Evolutionary conservation across 2,113 vertebrate genomes (phyloP).

Genomic region (Menidia beryllina): DNA sequence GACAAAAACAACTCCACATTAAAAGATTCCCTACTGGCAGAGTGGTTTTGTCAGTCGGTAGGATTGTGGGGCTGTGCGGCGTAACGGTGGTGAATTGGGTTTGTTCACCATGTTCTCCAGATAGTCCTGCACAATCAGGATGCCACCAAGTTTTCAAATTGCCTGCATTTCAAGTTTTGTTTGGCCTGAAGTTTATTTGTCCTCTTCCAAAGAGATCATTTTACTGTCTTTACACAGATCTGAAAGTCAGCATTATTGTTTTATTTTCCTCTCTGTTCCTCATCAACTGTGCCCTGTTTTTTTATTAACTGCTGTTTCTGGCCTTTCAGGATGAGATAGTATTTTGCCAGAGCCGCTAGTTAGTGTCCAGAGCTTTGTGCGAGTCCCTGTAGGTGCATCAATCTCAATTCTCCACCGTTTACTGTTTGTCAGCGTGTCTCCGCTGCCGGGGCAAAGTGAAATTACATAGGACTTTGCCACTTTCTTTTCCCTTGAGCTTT

Average conservation of each 20-base stretch:
- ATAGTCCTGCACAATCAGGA: too few relatives aligned
- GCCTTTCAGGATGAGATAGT: constrained; percentile 8
- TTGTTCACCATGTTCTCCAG: not conserved
- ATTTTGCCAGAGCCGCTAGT: constrained; percentile 26
- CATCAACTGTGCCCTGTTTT: too few relatives aligned
- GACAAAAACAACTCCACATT: not conserved
- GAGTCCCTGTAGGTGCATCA: constrained; percentile 55
- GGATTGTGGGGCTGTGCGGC: too few relatives aligned
- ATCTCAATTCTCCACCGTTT: constrained; percentile 61
- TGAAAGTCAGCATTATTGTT: not conserved
- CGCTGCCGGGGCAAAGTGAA: constrained; percentile 45
- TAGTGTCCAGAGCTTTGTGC: constrained; percentile 26
- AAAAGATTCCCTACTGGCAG: not conserved
- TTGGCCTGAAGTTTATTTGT: too few relatives aligned
- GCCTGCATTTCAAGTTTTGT: too few relatives aligned
- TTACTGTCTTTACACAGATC: not conserved
- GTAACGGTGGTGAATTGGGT: too few relatives aligned
- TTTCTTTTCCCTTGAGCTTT: constrained; percentile 37
- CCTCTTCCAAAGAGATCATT: too few relatives aligned
- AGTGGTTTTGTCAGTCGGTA: too few relatives aligned
- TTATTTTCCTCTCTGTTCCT: constrained; percentile 8
- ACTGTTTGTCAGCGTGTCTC: constrained; percentile 61
- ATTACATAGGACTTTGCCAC: constrained; percentile 48
- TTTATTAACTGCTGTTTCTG: not conserved
- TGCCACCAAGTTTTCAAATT: too few relatives aligned